phyloP scores from a whole-genome alignment of 2,113 vertebrate species.

The Chamaetylas fuelleborni region DNA sequence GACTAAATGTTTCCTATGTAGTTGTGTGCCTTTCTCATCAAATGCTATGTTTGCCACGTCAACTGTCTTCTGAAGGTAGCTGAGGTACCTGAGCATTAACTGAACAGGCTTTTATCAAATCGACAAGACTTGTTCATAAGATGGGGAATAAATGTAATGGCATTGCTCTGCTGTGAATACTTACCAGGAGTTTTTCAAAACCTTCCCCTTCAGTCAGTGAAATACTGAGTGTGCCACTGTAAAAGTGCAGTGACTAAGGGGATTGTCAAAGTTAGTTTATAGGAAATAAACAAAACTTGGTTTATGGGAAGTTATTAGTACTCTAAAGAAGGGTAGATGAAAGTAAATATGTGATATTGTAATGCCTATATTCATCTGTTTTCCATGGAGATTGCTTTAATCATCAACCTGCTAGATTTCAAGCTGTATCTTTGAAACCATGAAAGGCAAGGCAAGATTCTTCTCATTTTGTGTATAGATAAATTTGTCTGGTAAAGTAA shows the following conservation, averaged over 20 bases:
- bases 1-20: background rate
- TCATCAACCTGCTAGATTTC: background rate
- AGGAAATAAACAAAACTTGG: background rate
- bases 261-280: background rate
- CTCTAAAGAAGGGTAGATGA: background rate
- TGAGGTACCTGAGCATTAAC: background rate
- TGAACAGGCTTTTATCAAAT: background rate
- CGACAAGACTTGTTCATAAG: rapidly evolving
- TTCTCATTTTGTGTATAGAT: background rate
- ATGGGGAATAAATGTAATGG: background rate
- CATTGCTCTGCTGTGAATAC: background rate
- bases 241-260: background rate
- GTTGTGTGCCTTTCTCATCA: background rate
- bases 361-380: background rate
- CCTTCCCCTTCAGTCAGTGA: background rate
- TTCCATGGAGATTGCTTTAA: background rate
- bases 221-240: background rate
- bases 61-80: background rate
- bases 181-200: background rate
- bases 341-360: background rate
- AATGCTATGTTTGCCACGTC: background rate
- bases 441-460: background rate
- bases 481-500: background rate
- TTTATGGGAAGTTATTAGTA: background rate
- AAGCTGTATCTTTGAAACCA: background rate